These are phyloP conservation scores for Miichthys miiuy DNA, from an alignment of 2,797 vertebrate genomes.

Conservation along the genomic window DNA sequence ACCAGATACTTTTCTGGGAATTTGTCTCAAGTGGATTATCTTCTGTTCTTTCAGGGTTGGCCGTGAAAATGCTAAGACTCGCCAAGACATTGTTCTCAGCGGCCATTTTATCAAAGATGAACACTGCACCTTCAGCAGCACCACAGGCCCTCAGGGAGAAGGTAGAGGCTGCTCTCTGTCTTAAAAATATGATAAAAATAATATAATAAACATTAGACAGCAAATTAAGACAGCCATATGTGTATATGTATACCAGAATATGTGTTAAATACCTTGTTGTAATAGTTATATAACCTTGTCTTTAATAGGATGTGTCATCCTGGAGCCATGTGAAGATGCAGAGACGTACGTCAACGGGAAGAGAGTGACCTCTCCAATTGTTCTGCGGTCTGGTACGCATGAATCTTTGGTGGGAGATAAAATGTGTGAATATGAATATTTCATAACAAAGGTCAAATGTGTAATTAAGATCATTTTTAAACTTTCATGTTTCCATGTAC, in stretches of 20 bases:
- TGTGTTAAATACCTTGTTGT: neutral
- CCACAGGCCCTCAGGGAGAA: constrained; percentile 89
- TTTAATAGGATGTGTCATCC: constrained; percentile 87
- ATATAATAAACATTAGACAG: too few species aligned
- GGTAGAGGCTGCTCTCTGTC: constrained; percentile 75
- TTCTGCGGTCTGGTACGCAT: constrained; percentile 92
- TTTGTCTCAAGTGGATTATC: neutral
- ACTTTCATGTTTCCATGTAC: neutral
- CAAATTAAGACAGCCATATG: too few species aligned
- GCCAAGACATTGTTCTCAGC: constrained; percentile 98
- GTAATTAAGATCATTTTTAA: neutral
- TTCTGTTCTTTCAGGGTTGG: constrained; percentile 88
- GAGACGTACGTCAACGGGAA: constrained; percentile 98
- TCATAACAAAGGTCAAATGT: neutral
- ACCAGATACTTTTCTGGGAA: neutral
- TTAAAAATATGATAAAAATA: too few species aligned
- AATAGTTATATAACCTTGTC: neutral
- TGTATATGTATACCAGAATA: neutral
- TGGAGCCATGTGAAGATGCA: constrained; percentile 94
- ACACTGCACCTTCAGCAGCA: constrained; percentile 96
- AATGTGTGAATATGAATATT: too few species aligned
- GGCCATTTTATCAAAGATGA: constrained; percentile 98
- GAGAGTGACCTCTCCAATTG: constrained; percentile 90
- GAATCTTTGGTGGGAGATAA: neutral
- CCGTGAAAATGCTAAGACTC: constrained; percentile 92